Evolutionary conservation across 2,113 vertebrate species (phyloP), one percentile per base, ranked within the genome.

Genomic region (Spea bombifrons): DNA sequence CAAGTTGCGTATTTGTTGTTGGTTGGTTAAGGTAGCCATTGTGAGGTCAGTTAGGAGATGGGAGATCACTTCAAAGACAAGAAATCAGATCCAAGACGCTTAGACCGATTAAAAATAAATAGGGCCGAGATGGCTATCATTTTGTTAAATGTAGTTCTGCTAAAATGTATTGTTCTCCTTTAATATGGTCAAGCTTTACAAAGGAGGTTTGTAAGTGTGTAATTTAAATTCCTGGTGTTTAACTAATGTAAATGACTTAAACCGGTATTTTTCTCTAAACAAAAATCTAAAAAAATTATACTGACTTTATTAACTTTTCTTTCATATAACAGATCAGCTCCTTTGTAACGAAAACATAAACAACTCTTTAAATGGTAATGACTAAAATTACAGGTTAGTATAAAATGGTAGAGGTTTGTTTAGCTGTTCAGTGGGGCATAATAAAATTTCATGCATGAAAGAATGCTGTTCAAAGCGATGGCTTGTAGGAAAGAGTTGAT

Each of bases 361-460:
- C 72, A 71, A 53, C 17, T 55, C 15, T 64, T 3, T 64, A 74
- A 74, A 74, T 59, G 52, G 4, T 59, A 73, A 73, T 57, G 53
- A 48, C 57, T 59, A 59, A 15, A 59, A 48, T 74, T 64, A 46
- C 72, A 74, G 72, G 72, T 64, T 74, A 74, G 44, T 47, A 63
- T 50, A 64, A 74, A 74, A 48, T 74, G 10, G 48, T 64, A 50
- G 59, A 74, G 7, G 15, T 64, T 63, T 70, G 16, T 50, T 70
- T 64, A 74, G 57, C 8, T 74, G 59, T 74, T 74, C 72, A 49
- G 72, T 49, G 46, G 72, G 55, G 72, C 57, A 61, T 74, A 64
- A 74, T 74, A 10, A 74, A 49, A 74, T 64, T 48, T 48, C 49
- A 74, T 48, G 72, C 57, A 49, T 64, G 72, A 64, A 74, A 74